Conservation (phyloP, 2,113 vertebrate species). For the Vidua chalybeata region DNA sequence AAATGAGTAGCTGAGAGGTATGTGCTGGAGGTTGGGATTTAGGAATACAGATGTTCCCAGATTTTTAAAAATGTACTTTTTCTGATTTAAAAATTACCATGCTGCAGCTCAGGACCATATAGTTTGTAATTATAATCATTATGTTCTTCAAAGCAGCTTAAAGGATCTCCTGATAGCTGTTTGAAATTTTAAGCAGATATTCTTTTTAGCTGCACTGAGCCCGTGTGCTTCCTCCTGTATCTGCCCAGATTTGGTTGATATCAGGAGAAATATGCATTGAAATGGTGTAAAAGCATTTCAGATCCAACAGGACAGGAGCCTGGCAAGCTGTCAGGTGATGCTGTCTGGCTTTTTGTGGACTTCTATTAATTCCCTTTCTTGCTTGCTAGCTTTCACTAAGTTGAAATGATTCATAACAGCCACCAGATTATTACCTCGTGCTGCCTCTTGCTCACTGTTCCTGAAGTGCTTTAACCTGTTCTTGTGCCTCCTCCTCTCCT, state of each 20-base stretch:
- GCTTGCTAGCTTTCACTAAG: neutral
- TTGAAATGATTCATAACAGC: neutral
- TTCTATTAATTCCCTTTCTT: neutral
- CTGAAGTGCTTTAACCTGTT: neutral
- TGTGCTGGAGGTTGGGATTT: conserved; percentile 31
- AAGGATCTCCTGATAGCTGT: neutral
- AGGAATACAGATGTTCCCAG: conserved; percentile 55
- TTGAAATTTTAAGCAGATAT: neutral
- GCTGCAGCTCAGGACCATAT: neutral
- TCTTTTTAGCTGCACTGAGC: neutral
- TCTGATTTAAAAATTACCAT: conserved; percentile 34
- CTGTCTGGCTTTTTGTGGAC: neutral
- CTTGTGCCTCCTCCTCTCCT: neutral
- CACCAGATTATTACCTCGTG: neutral
- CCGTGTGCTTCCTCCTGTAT: neutral
- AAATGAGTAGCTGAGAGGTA: conserved; percentile 46
- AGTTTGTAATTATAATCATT: conserved; percentile 21
- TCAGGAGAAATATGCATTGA: fast-evolving
- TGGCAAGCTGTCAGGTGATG: neutral
- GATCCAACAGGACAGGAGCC: neutral
- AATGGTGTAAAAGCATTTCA: neutral
- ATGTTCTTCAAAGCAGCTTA: neutral
- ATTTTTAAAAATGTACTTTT: conserved; percentile 17
- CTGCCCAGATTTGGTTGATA: neutral
- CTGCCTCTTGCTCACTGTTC: neutral